Evolutionary conservation across 2,888 invertebrate species (phyloP), one percentile per base, ranked within the genome.

Genomic region (Tuberolachnus salignus): DNA sequence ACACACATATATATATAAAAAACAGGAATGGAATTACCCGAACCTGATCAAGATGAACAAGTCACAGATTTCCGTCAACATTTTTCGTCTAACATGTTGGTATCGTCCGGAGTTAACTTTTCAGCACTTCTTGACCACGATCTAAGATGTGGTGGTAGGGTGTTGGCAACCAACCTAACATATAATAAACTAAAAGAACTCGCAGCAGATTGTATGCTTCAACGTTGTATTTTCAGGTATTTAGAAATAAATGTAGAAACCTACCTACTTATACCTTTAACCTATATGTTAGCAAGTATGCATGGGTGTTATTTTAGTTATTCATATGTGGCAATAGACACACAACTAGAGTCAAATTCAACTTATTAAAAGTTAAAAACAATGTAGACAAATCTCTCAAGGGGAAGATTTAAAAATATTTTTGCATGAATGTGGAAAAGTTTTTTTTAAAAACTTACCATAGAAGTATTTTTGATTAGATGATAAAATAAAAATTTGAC

Each of bases 61-160:
- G 89, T 91, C n/a, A 91, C 91, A 73, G 91, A 92, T 85, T 91
- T 92, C 82, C 89, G 89, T 84, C 90, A 91, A 83, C 88, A 91
- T 83, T 92, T 93, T 84, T 90, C 89, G 11, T 89, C 89, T 83
- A 89, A 89, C 81, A 85, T 90, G 73, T 85, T 93, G 34, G 87
- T 88, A 84, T 87, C 88, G 63, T 89, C 90, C 84, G 91, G 92
- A 49, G 91, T 93, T 0, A 92, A 92, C 84, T 89, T 91, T 53
- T 91, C 92, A 16, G 91, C 91, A 73, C 86, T 93, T 82, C 91
- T 92, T 83, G 90, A 91, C 84, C 89, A 91, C 83, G 92, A 93
- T 86, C 85, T 92, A 80, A 87, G 92, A 82, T 93, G 92, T 84
- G 92, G 92, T 69, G 92, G 92, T 11, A 86, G 91, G 19, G 91